These are phyloP conservation scores for Chaenogobius annularis DNA, from an alignment of 2,113 vertebrate genomes.

Conservation along the genomic window DNA sequence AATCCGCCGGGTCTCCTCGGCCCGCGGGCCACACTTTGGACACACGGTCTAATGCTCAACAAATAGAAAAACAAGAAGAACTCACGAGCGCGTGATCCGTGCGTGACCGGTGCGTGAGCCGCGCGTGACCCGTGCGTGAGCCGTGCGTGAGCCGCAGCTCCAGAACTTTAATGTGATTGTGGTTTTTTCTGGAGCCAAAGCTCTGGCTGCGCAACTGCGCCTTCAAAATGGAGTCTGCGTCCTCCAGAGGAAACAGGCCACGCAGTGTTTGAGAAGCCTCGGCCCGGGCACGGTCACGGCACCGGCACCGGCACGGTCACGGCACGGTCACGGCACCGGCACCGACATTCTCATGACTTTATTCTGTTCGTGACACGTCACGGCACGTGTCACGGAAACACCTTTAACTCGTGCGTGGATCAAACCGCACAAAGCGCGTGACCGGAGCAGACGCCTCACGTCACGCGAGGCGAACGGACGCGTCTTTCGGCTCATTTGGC, in stretches of 20 bases:
- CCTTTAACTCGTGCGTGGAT: too few species aligned
- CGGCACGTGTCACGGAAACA: too few species aligned
- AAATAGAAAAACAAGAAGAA: not conserved
- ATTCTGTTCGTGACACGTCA: too few species aligned
- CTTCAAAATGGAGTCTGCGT: constrained; percentile 83
- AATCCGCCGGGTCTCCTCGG: not conserved
- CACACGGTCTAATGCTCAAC: not conserved
- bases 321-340: too few species aligned
- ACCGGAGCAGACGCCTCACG: too few species aligned
- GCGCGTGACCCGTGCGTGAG: not conserved
- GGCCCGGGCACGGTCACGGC: not conserved
- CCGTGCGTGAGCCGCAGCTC: not conserved
- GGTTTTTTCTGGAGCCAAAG: not conserved
- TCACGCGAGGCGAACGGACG: too few species aligned
- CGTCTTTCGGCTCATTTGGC: not conserved
- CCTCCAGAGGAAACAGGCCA: constrained; percentile 70
- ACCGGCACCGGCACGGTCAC: too few species aligned
- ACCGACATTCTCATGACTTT: too few species aligned
- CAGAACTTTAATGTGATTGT: not conserved
- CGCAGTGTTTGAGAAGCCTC: constrained; percentile 76
- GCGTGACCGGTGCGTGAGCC: not conserved
- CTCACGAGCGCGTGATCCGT: not conserved
- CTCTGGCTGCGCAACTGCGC: constrained; percentile 47
- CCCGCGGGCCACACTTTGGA: not conserved
- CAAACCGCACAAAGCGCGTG: too few species aligned